These are phyloP conservation scores for Acanthosoma haemorrhoidale DNA, from an alignment of 2,888 invertebrate species.

Conservation along the genomic window DNA sequence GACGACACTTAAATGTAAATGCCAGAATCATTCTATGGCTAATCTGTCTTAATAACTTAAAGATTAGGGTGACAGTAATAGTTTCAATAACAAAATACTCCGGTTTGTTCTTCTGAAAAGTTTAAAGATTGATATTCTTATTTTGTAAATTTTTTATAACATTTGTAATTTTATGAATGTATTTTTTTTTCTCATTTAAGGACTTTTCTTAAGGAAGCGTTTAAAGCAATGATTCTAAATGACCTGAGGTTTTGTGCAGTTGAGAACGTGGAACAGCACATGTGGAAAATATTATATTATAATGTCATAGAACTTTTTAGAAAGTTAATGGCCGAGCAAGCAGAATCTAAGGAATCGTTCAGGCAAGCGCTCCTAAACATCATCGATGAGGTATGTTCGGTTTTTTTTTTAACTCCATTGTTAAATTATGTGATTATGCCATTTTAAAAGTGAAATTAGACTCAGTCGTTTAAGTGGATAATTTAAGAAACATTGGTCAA, in stretches of 20 bases:
- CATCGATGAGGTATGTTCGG: constrained; percentile 60
- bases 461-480: not conserved
- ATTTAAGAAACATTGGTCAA: not conserved
- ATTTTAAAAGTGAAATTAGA: not conserved
- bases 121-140: no score
- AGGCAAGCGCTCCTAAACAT: constrained; percentile 61
- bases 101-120: no score
- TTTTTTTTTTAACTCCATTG: not conserved
- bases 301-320: constrained; percentile 78
- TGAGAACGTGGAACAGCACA: constrained; percentile 80
- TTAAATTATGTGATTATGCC: not conserved
- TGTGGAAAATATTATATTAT: constrained; percentile 88
- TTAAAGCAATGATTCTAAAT: constrained; percentile 62
- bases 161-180: no score
- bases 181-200: no score
- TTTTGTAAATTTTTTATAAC: no score
- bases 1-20: no score
- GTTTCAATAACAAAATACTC: no score
- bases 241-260: constrained; percentile 82
- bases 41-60: no score
- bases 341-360: constrained; percentile 59
- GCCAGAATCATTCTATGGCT: no score
- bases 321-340: constrained; percentile 58
- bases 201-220: constrained; percentile 60
- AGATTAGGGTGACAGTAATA: no score